phyloP scores from a whole-genome alignment of 2,888 invertebrate species.

The Agrochola lychnidis region DNA sequence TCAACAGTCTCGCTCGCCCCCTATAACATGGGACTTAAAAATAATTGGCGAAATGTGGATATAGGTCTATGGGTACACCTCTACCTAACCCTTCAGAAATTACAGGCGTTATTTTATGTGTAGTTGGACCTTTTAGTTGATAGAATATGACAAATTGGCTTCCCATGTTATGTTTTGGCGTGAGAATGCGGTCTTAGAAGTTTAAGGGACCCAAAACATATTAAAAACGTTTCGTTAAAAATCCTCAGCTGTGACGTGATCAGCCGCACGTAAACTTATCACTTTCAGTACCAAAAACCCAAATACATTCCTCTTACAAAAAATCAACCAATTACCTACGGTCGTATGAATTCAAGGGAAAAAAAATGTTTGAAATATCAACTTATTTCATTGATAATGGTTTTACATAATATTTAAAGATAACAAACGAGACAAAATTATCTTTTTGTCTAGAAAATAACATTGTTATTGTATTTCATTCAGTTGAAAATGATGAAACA shows the following conservation, averaged over 20 bases:
- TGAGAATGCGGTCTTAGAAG: neutral
- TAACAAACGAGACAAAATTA: slow-evolving; percentile 46
- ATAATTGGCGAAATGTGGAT: too few species aligned
- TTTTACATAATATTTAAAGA: slow-evolving; percentile 42
- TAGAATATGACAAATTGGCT: neutral
- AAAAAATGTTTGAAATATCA: slow-evolving; percentile 5
- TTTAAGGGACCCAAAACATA: neutral
- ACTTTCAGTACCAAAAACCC: neutral
- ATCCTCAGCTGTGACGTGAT: slow-evolving; percentile 10
- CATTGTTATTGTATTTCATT: slow-evolving; percentile 17
- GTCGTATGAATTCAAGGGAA: slow-evolving; percentile 1
- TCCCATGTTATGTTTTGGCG: neutral
- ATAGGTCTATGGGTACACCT: too few species aligned
- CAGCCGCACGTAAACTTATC: slow-evolving; percentile 13
- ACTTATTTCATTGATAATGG: slow-evolving; percentile 29
- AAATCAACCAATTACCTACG: neutral
- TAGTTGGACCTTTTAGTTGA: neutral
- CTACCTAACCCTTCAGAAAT: too few species aligned
- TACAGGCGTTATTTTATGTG: too few species aligned
- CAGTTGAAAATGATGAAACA: too few species aligned
- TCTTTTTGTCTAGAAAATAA: slow-evolving; percentile 37
- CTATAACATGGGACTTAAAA: too few species aligned
- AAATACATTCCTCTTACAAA: neutral
- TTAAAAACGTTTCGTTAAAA: neutral
- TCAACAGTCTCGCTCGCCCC: neutral